Percentiles rank a stretch among this genome's conserved stretches.
Conservation (phyloP, 2,797 vertebrate genomes). For the Hoplostethus mediterraneus region DNA sequence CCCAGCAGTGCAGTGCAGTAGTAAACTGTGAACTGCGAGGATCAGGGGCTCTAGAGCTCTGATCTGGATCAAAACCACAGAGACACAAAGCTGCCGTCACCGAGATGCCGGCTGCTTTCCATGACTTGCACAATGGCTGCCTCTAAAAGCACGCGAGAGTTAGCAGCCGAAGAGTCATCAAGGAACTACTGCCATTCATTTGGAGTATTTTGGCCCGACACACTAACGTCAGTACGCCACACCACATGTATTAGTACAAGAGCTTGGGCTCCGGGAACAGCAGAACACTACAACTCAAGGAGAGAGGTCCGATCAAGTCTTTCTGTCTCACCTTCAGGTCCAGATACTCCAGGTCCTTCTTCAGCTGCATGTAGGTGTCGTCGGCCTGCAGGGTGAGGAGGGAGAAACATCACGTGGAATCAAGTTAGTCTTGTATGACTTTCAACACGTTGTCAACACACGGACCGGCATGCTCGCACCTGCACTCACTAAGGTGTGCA, state of each 20-base stretch:
- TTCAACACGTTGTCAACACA: background rate
- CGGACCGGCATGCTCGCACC: background rate
- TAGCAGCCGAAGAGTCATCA: background rate
- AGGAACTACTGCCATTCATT: constrained; percentile 13
- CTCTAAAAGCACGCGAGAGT: constrained; percentile 48
- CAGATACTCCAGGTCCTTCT: constrained; percentile 96
- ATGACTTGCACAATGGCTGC: constrained; percentile 36
- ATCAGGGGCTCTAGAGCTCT: constrained; percentile 98
- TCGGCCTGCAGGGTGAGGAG: constrained; percentile 85
- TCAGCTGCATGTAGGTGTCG: constrained; percentile 94
- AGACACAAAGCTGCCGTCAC: constrained; percentile 84
- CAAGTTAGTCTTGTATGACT: background rate
- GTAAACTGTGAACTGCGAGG: constrained; percentile 97
- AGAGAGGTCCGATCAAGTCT: background rate
- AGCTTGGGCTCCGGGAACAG: background rate
- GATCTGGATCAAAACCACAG: constrained; percentile 92
- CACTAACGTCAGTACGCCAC: constrained; percentile 29
- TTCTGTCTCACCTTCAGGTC: constrained; percentile 92
- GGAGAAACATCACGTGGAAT: background rate
- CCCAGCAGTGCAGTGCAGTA: constrained; percentile 96
- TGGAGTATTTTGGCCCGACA: constrained; percentile 18
- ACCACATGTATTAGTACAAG: constrained; percentile 29
- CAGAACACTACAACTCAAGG: background rate
- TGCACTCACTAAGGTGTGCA: background rate
- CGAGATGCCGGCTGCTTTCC: constrained; percentile 52